phyloP scores from a whole-genome alignment of 2,888 invertebrate genomes.

The Agriopis aurantiaria region DNA sequence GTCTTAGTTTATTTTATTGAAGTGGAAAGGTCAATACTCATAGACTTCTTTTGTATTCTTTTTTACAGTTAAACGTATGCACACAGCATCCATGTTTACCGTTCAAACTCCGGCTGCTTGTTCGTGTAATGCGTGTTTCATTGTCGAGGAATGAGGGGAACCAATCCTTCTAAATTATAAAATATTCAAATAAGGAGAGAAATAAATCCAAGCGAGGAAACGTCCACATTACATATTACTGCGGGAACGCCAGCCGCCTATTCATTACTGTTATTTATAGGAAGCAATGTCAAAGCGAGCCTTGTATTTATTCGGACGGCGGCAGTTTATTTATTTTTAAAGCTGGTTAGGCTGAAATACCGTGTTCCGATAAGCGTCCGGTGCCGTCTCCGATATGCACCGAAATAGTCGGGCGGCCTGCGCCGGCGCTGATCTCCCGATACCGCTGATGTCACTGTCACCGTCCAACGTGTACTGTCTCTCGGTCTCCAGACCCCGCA shows the following conservation, averaged over 20 bases:
- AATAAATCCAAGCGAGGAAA: conserved; percentile 80
- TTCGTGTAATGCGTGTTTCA: conserved; percentile 51
- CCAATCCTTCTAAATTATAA: conserved; percentile 74
- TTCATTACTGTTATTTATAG: conserved; percentile 86
- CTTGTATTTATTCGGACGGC: conserved; percentile 81
- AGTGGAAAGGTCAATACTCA: conserved; percentile 40
- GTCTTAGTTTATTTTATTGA: conserved; percentile 30
- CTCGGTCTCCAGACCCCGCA: conserved; percentile 54
- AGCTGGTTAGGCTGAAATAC: conserved; percentile 79
- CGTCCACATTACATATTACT: conserved; percentile 80
- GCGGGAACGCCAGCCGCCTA: conserved; percentile 78
- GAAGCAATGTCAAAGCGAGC: conserved; percentile 80
- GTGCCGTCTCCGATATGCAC: conserved; percentile 61
- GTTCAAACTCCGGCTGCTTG: conserved; percentile 25
- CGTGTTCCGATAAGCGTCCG: conserved; percentile 78
- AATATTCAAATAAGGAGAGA: conserved; percentile 79
- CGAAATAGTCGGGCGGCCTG: conserved; percentile 62
- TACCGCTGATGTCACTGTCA: conserved; percentile 72
- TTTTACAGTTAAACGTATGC: conserved; percentile 36
- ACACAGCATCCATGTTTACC: conserved; percentile 39
- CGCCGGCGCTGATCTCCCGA: conserved; percentile 65
- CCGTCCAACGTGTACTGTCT: conserved; percentile 59
- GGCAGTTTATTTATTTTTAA: conserved; percentile 81
- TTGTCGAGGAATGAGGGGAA: conserved; percentile 59
- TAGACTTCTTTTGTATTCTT: conserved; percentile 34